Base-by-base conservation (phyloP, 2,888 invertebrate species). In the Cantharis rufa region DNA sequence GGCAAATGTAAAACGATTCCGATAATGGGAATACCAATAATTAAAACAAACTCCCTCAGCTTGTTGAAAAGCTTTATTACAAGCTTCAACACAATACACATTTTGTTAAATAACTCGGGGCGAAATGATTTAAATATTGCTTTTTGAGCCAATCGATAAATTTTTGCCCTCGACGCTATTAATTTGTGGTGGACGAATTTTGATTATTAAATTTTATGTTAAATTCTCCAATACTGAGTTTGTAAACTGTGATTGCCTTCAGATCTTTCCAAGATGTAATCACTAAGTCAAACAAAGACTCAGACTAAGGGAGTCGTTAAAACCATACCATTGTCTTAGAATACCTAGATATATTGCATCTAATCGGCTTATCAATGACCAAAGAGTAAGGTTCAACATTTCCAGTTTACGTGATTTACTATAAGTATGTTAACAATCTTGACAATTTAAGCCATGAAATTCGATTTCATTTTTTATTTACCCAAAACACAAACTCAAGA, bases 61-160 rank as follows among this genome's bases (percentile, higher is more conserved):
- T 66, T 66, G 64, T 66, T 66, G 64, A 66, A 66, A 66, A 66
- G 64, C 64, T 66, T 66, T 66, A 66, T 66, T 66, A 66, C 64
- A 66, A 66, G 64, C 64, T 21, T 66, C 13, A 18, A 66, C 24
- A 66, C 64, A 66, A 66, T 70, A 61, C 62, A 73, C 21, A 32
- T 62, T 86, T 86, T 85, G 84, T 87, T 85, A 84, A 85, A 85
- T 85, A 83, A 85, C 86, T 84, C 83, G 81, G 82, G 85, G 86
- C 86, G 81, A 85, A 86, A 86, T 87, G 64, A 21, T 66, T 66
- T 66, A 66, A 66, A 66, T 66, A 66, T 66, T 21, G 64, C 15
- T 48, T 18, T 66, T 66, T 66, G 64, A 66, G 7, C 64, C n/a
- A 66, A 66, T 66, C 64, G 24, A 66, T 66, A 66, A n/a, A 24